Conservation (phyloP, 2,113 vertebrate species). For the Chelonoidis abingdonii region DNA sequence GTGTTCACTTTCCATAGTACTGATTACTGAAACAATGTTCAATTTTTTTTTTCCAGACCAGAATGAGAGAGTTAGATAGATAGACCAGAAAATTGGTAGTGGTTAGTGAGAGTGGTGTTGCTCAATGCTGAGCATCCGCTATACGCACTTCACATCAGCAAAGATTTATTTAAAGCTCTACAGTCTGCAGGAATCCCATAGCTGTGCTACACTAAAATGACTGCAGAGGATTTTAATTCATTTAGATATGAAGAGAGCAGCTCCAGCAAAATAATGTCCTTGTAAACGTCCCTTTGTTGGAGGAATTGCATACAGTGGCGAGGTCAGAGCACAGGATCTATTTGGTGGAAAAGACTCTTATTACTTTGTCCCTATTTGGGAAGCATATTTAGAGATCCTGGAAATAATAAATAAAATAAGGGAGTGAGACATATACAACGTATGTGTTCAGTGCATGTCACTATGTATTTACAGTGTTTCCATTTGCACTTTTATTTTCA, state of each 20-base stretch:
- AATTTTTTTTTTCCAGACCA: not conserved
- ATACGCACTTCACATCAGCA: not conserved
- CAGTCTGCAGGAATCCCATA: slow-evolving; percentile 19
- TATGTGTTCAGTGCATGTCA: not conserved
- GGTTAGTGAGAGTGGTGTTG: not conserved
- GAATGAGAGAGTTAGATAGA: not conserved
- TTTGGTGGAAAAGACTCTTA: not conserved
- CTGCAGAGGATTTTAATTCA: slow-evolving; percentile 32
- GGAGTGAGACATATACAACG: not conserved
- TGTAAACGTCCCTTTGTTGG: not conserved
- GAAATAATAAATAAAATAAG: not conserved
- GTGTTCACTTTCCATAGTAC: not conserved
- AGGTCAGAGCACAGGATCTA: not conserved
- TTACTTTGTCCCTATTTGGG: not conserved
- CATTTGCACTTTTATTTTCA: not conserved
- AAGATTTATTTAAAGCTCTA: not conserved
- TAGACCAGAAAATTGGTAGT: not conserved
- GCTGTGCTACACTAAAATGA: slow-evolving; percentile 11
- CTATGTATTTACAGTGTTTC: not conserved
- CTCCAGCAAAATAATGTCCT: slow-evolving; percentile 16
- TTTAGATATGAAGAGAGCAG: slow-evolving; percentile 17
- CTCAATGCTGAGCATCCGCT: not conserved
- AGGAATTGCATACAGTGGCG: not conserved
- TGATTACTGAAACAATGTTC: not conserved
- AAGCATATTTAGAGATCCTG: not conserved